Evolutionary conservation across 1,140 invertebrate species (phyloP).

Genomic region (Magallana ariakensis): DNA sequence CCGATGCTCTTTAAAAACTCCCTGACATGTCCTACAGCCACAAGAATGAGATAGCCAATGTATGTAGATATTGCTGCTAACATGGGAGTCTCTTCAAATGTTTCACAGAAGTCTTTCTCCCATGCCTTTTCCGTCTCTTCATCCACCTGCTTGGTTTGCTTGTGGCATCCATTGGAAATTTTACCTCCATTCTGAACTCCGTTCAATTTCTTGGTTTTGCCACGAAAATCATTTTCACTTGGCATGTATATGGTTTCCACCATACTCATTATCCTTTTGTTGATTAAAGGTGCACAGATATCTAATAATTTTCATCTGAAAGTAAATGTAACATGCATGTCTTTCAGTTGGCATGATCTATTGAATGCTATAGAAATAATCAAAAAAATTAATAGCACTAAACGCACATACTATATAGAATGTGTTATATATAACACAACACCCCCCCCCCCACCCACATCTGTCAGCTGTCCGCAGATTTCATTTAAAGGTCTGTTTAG

Average conservation of each 20-base stretch:
- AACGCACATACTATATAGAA: no score
- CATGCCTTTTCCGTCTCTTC: background rate
- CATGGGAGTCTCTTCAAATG: constrained; percentile 90
- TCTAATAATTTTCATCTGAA: background rate
- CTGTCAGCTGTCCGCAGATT: no score
- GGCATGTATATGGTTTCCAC: constrained; percentile 25
- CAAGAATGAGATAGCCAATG: constrained; percentile 90
- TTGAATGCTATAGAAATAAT: no score
- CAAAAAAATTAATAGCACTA: no score
- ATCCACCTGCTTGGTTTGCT: background rate
- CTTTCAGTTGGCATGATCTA: no score
- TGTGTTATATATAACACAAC: no score
- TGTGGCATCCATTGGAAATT: constrained; percentile 9
- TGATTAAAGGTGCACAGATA: background rate
- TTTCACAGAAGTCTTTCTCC: constrained; percentile 62
- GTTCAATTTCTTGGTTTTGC: background rate
- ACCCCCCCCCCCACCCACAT: no score
- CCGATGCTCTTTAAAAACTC: constrained; percentile 69
- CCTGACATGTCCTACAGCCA: constrained; percentile 79
- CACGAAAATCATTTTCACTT: background rate
- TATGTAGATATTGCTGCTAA: constrained; percentile 91
- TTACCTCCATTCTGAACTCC: constrained; percentile 17
- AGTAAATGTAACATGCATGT: background rate
- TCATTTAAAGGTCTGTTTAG: no score
- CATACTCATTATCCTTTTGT: background rate